Base-by-base conservation (phyloP, 2,888 invertebrate species). In the Volucella inanis region DNA sequence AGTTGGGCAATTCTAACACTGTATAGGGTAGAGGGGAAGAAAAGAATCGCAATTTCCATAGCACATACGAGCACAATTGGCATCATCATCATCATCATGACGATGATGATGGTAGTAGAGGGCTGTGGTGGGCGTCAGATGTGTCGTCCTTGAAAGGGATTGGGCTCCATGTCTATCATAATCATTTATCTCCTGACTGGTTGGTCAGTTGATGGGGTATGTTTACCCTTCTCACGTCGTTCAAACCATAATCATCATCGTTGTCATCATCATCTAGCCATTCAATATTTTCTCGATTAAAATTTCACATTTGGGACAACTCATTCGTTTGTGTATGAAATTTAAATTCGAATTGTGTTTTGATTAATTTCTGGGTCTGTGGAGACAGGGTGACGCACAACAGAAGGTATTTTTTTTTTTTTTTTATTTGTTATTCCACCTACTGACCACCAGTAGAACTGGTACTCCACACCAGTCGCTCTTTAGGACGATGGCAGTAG, bases 341-440 rank as follows among this genome's bases (percentile, higher is more conserved):
- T 85, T 85, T 85, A 85, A 81, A 85, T 76, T 85, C 76, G 76
- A 85, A 81, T 85, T 81, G 81, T 77, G 81, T 81, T 77, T 77
- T 85, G 85, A 85, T 85, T 85, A 81, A 85, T 85, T n/a, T 65
- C 84, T 15, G 54, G 39, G 47, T 6, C 45, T 10, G 65, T 41
- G 9, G 11, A 31, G 39, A 14, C 22, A 38, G n/a, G 12, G n/a
- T 8, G 47, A 39, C 61, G 61, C 43, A 22, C 15, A 67, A 64
- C 61, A 80, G 61, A 80, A 67, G 82, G 65, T 47, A 55, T 64
- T 43, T 62, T 59, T 45, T 49, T 41, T n/a, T 43, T 15, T 47
- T 11, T 10, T 38, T 12, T 38, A 11, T 57, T 43, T 8, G 39
- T 47, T 65, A 11, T n/a, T 65, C 62, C 15, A 31, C 31, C 31